Conservation (phyloP, 2,888 invertebrate genomes). For the Agriotes lineatus region DNA sequence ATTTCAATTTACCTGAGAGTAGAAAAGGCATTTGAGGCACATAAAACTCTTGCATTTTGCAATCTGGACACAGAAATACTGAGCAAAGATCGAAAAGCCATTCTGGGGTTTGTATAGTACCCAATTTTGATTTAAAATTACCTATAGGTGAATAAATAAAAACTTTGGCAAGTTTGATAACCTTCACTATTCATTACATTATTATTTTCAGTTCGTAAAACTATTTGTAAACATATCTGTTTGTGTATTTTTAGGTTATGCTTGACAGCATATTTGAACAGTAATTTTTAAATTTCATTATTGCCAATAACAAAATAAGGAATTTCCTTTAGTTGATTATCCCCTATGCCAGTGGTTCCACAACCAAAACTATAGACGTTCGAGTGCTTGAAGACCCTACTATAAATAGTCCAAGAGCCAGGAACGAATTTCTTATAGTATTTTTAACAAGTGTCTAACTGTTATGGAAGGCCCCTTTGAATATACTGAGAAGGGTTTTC, state of each 20-base stretch:
- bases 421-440: too few species aligned
- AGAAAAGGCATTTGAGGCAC: slow-evolving; percentile 14
- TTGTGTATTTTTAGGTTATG: slow-evolving; percentile 18
- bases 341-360: too few species aligned
- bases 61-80: slow-evolving; percentile 14
- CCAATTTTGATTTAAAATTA: background rate
- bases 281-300: too few species aligned
- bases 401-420: too few species aligned
- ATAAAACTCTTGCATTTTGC: slow-evolving; percentile 24
- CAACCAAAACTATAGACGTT: too few species aligned
- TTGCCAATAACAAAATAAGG: too few species aligned
- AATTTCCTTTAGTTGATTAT: too few species aligned
- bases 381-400: too few species aligned
- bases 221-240: slow-evolving; percentile 11
- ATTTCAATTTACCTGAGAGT: slow-evolving; percentile 20
- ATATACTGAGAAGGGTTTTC: too few species aligned
- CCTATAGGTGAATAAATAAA: slow-evolving; percentile 11
- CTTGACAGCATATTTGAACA: background rate
- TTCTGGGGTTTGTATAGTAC: background rate
- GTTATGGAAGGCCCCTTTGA: too few species aligned
- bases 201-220: background rate
- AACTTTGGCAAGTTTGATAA: slow-evolving; percentile 18
- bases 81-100: slow-evolving; percentile 21
- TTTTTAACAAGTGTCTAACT: too few species aligned
- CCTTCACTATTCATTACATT: slow-evolving; percentile 11